phyloP scores from a whole-genome alignment of 2,797 vertebrate genomes.

The Anas acuta region DNA sequence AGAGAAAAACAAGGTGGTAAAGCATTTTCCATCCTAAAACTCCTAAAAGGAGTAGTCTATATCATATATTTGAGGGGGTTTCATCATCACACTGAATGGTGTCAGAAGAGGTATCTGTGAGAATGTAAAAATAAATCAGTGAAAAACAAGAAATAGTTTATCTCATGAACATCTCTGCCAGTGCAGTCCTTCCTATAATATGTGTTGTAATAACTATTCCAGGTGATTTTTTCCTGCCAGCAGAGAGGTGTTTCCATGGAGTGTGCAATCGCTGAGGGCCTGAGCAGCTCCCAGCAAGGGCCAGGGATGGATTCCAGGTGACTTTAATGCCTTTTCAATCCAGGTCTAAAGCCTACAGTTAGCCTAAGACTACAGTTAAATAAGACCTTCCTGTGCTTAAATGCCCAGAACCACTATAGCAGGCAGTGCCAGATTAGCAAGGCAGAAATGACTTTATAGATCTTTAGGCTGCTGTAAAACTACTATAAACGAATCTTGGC shows the following conservation, averaged over 20 bases:
- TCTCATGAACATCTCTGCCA: neutral
- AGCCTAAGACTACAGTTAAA: conserved; percentile 10
- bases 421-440: neutral
- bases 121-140: neutral
- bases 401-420: neutral
- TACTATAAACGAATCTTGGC: conserved; percentile 38
- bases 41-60: neutral
- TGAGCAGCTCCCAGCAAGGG: accelerated
- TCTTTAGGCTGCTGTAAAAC: conserved; percentile 43
- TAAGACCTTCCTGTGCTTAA: conserved; percentile 16
- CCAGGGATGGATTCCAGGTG: neutral
- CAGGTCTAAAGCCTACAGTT: conserved; percentile 2
- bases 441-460: conserved; percentile 44
- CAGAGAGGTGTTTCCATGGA: neutral
- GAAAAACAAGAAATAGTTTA: neutral
- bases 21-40: neutral
- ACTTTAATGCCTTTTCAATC: conserved; percentile 33
- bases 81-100: neutral
- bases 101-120: neutral
- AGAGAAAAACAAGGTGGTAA: neutral
- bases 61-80: neutral
- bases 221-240: conserved; percentile 2
- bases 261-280: accelerated
- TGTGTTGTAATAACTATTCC: neutral
- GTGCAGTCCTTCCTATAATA: neutral